Evolutionary conservation across 2,888 invertebrate species (phyloP), one percentile per base, ranked within the genome.

Genomic region (Himalopsyche japonica): DNA sequence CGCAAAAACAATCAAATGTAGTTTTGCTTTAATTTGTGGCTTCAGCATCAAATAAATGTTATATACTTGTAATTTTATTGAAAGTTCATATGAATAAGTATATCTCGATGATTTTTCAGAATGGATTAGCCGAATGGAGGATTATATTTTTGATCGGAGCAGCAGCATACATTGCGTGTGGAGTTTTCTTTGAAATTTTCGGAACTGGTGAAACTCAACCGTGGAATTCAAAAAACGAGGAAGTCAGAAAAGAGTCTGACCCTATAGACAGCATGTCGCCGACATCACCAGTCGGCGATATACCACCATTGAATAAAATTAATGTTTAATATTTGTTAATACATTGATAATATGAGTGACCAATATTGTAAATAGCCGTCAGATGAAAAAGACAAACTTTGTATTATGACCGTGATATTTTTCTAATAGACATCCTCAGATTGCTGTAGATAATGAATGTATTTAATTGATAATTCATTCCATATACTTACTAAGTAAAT

Each of bases 111-210:
- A 86, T 81, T 86, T 91, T 91, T n/a, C 89, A 96, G 96, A 96
- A 95, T 87, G 95, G 95, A n/a, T 92, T 96, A 82, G 91, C 93
- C 30, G 94, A 96, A 89, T 96, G 96, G 96, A 93, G 95, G 80
- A 92, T 93, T 37, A 94, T 96, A 80, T 96, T 96, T 89, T 92
- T 94, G 88, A 95, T 96, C 43, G 96, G 96, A 0, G 95, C 95
- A 0, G 91, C 92, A 0, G 92, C 95, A 0, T 96, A 96, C 88
- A 94, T 94, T 20, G 92, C 94, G 1, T 93, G 95, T 0, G 96
- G 96, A 0, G 79, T 95, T 3, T 90, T 96, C 84, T 96, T 95
- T 89, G 94, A 94, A 88, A 83, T 95, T 1, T 94, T 96, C 86
- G 96, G 96, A 7, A 94, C 95, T 0, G 95, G 94, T 0, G 93